A percentile compares a stretch with the other conserved stretches of the same genome.
Evolutionary conservation across 2,113 vertebrate species (phyloP).

Genomic region (Oophaga pumilio): DNA sequence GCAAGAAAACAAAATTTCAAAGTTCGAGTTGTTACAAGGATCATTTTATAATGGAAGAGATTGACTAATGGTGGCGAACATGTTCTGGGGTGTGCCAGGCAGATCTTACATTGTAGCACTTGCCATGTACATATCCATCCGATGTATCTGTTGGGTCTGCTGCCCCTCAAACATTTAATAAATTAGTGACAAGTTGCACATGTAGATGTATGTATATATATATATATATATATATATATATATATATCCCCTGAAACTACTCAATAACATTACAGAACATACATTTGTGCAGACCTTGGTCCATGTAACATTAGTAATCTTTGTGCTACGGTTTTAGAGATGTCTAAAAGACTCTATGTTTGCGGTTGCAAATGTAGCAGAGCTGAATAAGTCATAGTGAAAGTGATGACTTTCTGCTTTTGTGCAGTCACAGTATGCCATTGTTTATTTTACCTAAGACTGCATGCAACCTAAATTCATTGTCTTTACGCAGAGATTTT

Average conservation of each 20-base stretch:
- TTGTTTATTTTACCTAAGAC: neutral
- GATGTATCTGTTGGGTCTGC: neutral
- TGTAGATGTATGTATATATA: too few species aligned
- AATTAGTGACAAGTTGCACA: neutral
- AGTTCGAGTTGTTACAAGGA: neutral
- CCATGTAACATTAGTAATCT: neutral
- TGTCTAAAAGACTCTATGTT: neutral
- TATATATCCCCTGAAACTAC: neutral
- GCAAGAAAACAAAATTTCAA: conserved; percentile 4
- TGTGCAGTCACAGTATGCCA: neutral
- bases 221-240: too few species aligned
- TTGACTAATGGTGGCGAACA: neutral
- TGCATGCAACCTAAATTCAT: neutral
- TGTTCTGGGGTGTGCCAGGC: neutral
- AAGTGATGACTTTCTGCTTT: neutral
- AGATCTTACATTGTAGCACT: neutral
- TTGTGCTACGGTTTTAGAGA: neutral
- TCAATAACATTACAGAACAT: neutral
- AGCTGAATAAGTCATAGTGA: neutral
- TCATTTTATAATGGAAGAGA: conserved; percentile 4
- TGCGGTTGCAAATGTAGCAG: neutral
- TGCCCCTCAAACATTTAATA: neutral
- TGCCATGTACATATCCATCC: neutral
- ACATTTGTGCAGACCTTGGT: neutral
- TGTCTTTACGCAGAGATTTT: neutral